A percentile compares a stretch with the other conserved stretches of the same genome.
These are phyloP conservation scores for Gambusia affinis DNA, from an alignment of 2,113 vertebrate species.

Conservation along the genomic window DNA sequence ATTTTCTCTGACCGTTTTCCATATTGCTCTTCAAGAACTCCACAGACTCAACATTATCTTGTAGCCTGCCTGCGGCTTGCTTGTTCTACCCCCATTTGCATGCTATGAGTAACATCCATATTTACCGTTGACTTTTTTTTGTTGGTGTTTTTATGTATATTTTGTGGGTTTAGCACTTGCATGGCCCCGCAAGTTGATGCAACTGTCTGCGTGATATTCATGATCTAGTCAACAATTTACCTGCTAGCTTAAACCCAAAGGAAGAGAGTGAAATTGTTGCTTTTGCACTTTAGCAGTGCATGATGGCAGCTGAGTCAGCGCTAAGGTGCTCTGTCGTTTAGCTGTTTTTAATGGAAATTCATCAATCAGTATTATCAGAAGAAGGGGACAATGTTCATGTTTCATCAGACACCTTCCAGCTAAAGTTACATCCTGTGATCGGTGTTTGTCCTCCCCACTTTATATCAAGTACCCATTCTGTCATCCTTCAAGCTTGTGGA, in stretches of 20 bases:
- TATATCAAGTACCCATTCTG: conserved; percentile 46
- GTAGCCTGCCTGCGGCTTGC: neutral
- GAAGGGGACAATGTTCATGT: conserved; percentile 6
- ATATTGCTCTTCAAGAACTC: neutral
- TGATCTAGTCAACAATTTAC: neutral
- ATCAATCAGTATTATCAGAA: conserved; percentile 6
- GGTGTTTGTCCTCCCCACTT: conserved; percentile 43
- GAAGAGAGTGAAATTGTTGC: neutral
- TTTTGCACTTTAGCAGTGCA: neutral
- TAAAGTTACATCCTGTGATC: conserved; percentile 1
- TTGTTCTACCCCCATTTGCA: conserved; percentile 21
- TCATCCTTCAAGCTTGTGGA: conserved; percentile 53
- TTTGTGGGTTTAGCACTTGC: conserved; percentile 32
- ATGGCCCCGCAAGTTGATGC: conserved; percentile 54
- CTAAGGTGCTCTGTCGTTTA: neutral
- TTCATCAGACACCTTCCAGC: conserved; percentile 27
- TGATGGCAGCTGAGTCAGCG: too few relatives aligned
- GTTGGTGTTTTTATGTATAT: conserved; percentile 4
- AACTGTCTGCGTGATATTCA: conserved; percentile 14
- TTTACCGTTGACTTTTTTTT: neutral
- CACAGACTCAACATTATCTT: neutral
- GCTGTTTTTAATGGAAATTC: conserved; percentile 17
- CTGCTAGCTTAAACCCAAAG: neutral
- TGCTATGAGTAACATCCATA: conserved; percentile 1
- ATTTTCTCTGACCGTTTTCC: neutral